Evolutionary conservation across 1,140 invertebrate species (phyloP), one percentile per base, ranked within the genome.

Genomic region (Prorops nasuta): DNA sequence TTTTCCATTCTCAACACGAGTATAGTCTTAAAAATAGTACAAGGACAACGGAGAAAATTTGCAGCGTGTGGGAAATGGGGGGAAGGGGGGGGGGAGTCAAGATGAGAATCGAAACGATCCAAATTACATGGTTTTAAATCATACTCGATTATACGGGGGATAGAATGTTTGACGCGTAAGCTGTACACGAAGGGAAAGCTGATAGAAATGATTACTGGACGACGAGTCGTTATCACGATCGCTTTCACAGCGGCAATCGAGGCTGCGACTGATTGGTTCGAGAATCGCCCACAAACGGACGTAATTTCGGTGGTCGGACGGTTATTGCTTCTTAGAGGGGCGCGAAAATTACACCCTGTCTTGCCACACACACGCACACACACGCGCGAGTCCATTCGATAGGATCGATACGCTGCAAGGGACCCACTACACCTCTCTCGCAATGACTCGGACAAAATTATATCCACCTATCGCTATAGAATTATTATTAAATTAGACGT

Each of bases 281-380:
- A 49, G 62, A 67, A 64, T 67, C 51, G 47, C 51, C 51, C 64
- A 75, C 69, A 74, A 74, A 63, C 63, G 68, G 65, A 67, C 62
- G 56, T 70, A 71, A 74, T 75, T 74, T 69, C 51, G 54, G 50
- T 43, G 51, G 53, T 51, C 38, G 55, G 58, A 51, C 54, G 63
- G 49, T 49, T 63, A 51, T 37, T 12, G 37, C 54, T 53, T 60
- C 62, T 54, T 60, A 45, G 50, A 56, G 57, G 63, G 64, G 64
- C 61, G 67, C 58, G 62, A 69, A 73, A 68, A 73, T 72, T 73
- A 63, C 61, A 67, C 53, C 51, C 61, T 54, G 57, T 45, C 48
- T 40, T 49, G 49, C 49, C 43, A 49, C 51, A 49, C 57, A n/a
- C n/a, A n/a, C n/a, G n/a, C 46, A 44, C 35, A 44, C 49, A 43